Evolutionary conservation across 2,888 invertebrate genomes (phyloP), one percentile per base, ranked within the genome.

Genomic region (Linnaemya tessellans): DNA sequence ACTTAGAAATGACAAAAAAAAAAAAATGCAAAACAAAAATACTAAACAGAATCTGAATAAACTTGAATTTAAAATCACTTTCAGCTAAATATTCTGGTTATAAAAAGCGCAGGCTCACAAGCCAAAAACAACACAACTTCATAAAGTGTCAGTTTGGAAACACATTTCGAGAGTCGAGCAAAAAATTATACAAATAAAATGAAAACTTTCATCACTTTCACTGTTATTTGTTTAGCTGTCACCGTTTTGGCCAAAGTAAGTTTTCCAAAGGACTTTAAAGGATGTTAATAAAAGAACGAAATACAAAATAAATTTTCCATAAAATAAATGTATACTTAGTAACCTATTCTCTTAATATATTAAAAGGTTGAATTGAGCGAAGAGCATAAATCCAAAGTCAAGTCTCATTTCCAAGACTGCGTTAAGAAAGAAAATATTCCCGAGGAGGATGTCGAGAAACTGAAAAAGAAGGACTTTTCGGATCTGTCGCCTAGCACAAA

Each of bases 301-400:
- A 7, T 62, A n/a, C n/a, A n/a, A n/a, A n/a, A n/a, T n/a, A n/a
- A n/a, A n/a, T n/a, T n/a, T n/a, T n/a, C n/a, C n/a, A n/a, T n/a
- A n/a, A n/a, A n/a, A n/a, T n/a, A n/a, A n/a, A n/a, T n/a, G n/a
- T n/a, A n/a, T n/a, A n/a, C n/a, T n/a, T n/a, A n/a, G n/a, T n/a
- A n/a, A n/a, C n/a, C n/a, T n/a, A n/a, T n/a, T n/a, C n/a, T n/a
- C n/a, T n/a, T n/a, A n/a, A n/a, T n/a, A n/a, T 51, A 64, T 38
- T 54, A 10, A 20, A 10, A 30, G 30, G 30, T 87, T 18, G 84
- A 88, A 46, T 79, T 90, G 49, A 88, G 15, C 56, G 90, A 89
- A 0, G 91, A 91, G 7, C 90, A 92, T 73, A 89, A 89, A 79
- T 73, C 75, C 0, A 85, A 89, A 83, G 89, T 87, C 56, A 88